A percentile compares a stretch with the other conserved stretches of the same genome.
These are phyloP conservation scores for Protaetia brevitarsis DNA, from an alignment of 1,140 invertebrate species.

Conservation along the genomic window DNA sequence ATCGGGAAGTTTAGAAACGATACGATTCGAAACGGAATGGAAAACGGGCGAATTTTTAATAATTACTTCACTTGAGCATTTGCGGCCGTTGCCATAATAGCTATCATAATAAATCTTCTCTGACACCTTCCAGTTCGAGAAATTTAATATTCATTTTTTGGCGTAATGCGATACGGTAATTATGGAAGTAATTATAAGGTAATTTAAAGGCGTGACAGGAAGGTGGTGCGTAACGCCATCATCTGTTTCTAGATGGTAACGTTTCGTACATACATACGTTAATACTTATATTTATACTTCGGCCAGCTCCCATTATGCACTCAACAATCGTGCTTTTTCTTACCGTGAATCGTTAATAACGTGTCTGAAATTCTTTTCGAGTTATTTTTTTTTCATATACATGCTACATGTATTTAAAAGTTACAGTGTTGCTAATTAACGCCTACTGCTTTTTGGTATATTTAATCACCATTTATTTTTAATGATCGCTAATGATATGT, in stretches of 20 bases:
- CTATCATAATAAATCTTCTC: constrained; percentile 12
- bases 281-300: background rate
- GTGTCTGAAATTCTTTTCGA: too few relatives aligned
- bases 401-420: too few relatives aligned
- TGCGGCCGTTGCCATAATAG: constrained; percentile 1
- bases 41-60: background rate
- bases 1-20: background rate
- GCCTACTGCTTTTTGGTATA: too few relatives aligned
- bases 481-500: too few relatives aligned
- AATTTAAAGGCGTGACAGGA: constrained; percentile 2
- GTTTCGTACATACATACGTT: background rate
- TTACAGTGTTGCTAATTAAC: too few relatives aligned
- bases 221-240: background rate
- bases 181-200: constrained; percentile 2
- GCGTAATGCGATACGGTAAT: background rate
- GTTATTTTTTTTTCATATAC: too few relatives aligned
- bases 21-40: too few relatives aligned
- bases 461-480: too few relatives aligned
- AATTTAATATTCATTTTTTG: constrained; percentile 18
- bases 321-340: too few relatives aligned
- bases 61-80: background rate
- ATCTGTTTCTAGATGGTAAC: background rate
- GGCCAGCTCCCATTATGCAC: background rate
- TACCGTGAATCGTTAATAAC: too few relatives aligned
- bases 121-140: background rate